phyloP scores from a whole-genome alignment of 2,888 invertebrate species.

The Dicycla oo region DNA sequence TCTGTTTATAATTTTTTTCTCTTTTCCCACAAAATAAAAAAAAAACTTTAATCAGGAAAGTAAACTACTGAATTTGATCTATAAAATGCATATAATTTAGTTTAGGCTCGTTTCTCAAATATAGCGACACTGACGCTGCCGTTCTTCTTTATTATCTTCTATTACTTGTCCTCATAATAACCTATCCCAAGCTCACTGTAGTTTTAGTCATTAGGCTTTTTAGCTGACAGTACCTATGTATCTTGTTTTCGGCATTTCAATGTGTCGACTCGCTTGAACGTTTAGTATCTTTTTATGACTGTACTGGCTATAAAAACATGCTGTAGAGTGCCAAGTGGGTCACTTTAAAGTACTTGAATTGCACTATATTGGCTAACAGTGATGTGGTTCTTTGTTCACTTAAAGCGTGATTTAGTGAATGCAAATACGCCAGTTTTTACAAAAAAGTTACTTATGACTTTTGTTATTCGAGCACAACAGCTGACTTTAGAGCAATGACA shows the following conservation, averaged over 20 bases:
- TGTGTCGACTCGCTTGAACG: background rate
- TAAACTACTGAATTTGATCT: too few relatives aligned
- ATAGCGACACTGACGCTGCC: too few relatives aligned
- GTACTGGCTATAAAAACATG: constrained; percentile 42
- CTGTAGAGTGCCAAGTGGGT: constrained; percentile 51
- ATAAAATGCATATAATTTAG: too few relatives aligned
- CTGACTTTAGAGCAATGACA: background rate
- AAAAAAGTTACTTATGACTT: background rate
- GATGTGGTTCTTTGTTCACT: constrained; percentile 26
- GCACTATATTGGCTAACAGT: constrained; percentile 34
- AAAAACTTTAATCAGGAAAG: too few relatives aligned
- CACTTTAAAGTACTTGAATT: constrained; percentile 23
- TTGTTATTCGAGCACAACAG: background rate
- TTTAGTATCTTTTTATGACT: constrained; percentile 42
- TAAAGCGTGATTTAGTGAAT: background rate
- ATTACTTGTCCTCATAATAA: background rate
- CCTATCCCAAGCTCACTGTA: background rate
- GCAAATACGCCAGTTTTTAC: background rate
- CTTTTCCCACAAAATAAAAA: too few relatives aligned
- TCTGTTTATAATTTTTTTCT: too few relatives aligned
- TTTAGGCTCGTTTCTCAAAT: too few relatives aligned
- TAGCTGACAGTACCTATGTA: background rate
- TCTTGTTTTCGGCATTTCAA: background rate
- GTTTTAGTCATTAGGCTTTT: background rate
- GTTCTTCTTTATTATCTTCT: background rate